Base-by-base conservation (phyloP, 2,113 vertebrate species). In the Brevimyrus niger region DNA sequence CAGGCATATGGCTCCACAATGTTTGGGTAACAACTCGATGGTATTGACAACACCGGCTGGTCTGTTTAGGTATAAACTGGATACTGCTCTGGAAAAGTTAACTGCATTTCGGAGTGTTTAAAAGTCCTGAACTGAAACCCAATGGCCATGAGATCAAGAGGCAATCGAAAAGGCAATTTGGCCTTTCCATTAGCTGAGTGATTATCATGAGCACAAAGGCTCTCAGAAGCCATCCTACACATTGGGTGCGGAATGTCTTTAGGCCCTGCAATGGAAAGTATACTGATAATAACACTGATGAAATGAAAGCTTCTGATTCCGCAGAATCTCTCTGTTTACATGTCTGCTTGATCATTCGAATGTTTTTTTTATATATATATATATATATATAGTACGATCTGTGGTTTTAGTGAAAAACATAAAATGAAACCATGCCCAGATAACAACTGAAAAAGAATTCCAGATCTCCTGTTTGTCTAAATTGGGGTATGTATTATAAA, bases 301-400 rank as follows among this genome's bases (percentile, higher is more conserved):
- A 31, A 69, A 31, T 31, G 10, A 42, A 80, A 42, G 73, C 73
- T 80, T 17, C 31, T 80, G 73, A 15, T 80, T 42, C 35, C 4
- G 19, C 5, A 42, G 4, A 17, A 80, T 2, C 13, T 38, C 73
- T 80, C 19, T 13, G 0, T 42, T 19, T 17, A 76, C 5, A 80
- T 42, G 6, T 87, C n/a, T 53, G 31, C 48, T 38, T 38, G 48
- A 86, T 86, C n/a, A 51, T 86, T 53, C 27, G 7, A 21, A 23
- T 27, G 19, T 0, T 35, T 87, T 50, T 50, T 48, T 76, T 73
- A n/a, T n/a, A n/a, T n/a, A n/a, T n/a, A n/a, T 88, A 51, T 89
- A 51, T n/a, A n/a, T n/a, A n/a, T n/a, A n/a, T 89, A 42, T 80
- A 38, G 87, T 88, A 73, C 86, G 53, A 89, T 87, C 15, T 89